Conservation (phyloP, 2,888 invertebrate species). For the Ophraella communa region DNA sequence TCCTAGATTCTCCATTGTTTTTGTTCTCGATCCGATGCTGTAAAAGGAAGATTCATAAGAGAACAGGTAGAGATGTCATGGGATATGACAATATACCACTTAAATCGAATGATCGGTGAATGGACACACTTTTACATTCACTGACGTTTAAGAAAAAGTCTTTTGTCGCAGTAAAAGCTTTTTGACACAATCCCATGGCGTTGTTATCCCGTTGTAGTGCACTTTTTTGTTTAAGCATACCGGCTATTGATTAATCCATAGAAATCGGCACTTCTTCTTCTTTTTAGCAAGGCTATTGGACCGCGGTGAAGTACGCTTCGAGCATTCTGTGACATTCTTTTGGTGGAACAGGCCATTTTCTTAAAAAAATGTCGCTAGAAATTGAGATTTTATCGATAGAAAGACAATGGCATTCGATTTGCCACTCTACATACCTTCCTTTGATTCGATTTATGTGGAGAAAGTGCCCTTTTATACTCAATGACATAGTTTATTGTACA, state of each 20-base stretch:
- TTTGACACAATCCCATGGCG: constrained; percentile 60
- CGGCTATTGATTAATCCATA: constrained; percentile 51
- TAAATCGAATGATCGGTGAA: constrained; percentile 60
- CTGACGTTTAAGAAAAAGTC: constrained; percentile 56
- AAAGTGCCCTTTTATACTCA: constrained; percentile 5
- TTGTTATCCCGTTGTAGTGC: constrained; percentile 49
- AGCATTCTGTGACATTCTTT: constrained; percentile 44
- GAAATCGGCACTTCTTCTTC: constrained; percentile 48
- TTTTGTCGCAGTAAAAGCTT: constrained; percentile 62
- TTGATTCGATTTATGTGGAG: constrained; percentile 1
- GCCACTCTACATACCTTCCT: constrained; percentile 28
- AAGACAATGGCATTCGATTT: constrained; percentile 28
- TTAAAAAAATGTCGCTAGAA: constrained; percentile 19
- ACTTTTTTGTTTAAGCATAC: constrained; percentile 50
- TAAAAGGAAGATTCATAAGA: constrained; percentile 26
- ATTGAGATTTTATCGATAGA: constrained; percentile 29
- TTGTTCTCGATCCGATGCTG: constrained; percentile 12
- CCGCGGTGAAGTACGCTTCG: constrained; percentile 41
- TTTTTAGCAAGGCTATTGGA: constrained; percentile 45
- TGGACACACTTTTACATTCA: constrained; percentile 58
- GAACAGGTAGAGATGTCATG: constrained; percentile 43
- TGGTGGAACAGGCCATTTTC: constrained; percentile 24
- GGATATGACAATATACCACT: constrained; percentile 60
- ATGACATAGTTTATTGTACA: background rate
- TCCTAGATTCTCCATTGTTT: no score